Evolutionary conservation across 1,140 invertebrate species (phyloP).

Genomic region (Saccostrea cuccullata): DNA sequence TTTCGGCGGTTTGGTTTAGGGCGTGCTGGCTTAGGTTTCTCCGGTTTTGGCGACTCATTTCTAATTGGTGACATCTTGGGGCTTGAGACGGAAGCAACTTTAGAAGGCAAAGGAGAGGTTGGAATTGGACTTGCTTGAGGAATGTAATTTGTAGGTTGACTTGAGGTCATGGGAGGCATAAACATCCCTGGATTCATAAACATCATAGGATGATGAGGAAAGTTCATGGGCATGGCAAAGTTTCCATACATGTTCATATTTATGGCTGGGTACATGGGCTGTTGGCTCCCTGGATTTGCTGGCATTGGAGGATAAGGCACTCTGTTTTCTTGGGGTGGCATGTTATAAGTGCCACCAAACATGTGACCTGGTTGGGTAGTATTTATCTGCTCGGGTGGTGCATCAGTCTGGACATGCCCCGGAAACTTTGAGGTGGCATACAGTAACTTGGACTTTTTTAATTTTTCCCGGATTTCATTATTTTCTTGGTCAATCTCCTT

Average conservation of each 20-base stretch:
- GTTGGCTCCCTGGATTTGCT: background rate
- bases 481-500: background rate
- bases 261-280: background rate
- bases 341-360: background rate
- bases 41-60: background rate
- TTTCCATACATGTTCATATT: constrained; percentile 52
- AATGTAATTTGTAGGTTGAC: background rate
- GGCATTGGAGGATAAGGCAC: background rate
- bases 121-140: background rate
- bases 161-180: constrained; percentile 40
- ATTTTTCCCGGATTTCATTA: background rate
- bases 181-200: constrained; percentile 46
- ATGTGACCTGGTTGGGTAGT: background rate
- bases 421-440: background rate
- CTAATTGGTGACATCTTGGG: constrained; percentile 16
- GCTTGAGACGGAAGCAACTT: constrained; percentile 9
- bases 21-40: constrained; percentile 33
- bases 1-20: constrained; percentile 22
- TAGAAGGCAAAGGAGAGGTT: constrained; percentile 3
- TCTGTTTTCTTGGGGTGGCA: background rate
- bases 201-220: constrained; percentile 45
- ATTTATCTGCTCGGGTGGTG: background rate
- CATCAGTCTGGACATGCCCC: background rate
- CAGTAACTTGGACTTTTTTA: background rate
- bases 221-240: constrained; percentile 50